Evolutionary conservation across 2,888 invertebrate genomes (phyloP), one percentile per base, ranked within the genome.

Genomic region (Frankliniella fusca): DNA sequence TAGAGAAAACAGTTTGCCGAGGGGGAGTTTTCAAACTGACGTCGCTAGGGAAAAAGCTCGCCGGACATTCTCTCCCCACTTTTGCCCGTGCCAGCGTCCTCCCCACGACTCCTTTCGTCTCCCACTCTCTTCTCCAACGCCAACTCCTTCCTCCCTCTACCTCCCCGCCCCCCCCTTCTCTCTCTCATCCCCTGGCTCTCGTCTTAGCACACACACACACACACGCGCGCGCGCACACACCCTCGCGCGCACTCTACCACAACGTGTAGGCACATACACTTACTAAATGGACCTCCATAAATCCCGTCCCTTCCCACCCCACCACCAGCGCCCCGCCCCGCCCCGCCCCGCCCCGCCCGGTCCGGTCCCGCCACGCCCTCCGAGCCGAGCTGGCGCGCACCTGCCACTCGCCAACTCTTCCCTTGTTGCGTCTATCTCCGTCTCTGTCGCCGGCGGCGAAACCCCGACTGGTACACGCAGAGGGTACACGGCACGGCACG

Each of bases 381-480:
- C 15, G 54, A n/a, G n/a, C n/a, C n/a, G n/a, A 38, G 38, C 38
- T 38, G 38, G 23, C 70, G 70, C 70, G 27, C 70, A 76, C 70
- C 70, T 76, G 70, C 70, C 70, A 76, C 70, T 76, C 70, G 70
- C 70, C 23, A 76, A 76, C 70, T 76, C 70, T 76, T 76, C 70
- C 70, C 70, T 76, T 76, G 70, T 76, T 76, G 70, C 70, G 70
- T 76, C 70, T 76, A 76, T 76, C 70, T 76, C 70, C 70, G 70
- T 76, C 70, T 27, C 23, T 27, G 70, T 76, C 70, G 70, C 70
- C 70, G 70, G 23, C 70, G 70, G 70, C 70, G 70, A 23, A 27
- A 9, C 38, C 27, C 70, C 27, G 70, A 76, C 70, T 76, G 70
- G 70, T 8, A 76, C 70, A 27, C 50, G n/a, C 61, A 18, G 18